These are phyloP conservation scores for Danio aesculapii DNA, from an alignment of 2,797 vertebrate species.

Conservation along the genomic window DNA sequence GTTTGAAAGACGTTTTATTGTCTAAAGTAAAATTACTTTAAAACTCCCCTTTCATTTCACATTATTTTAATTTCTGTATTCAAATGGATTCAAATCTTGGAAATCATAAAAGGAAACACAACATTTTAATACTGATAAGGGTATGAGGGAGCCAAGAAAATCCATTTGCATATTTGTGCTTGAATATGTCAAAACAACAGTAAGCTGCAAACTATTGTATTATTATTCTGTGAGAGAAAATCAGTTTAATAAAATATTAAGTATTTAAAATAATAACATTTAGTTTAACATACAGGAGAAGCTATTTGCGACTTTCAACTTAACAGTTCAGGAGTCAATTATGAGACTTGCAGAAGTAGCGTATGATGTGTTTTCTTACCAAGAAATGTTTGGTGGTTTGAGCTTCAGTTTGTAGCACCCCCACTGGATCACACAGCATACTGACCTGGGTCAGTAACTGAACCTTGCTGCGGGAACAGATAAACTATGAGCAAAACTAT, in stretches of 20 bases:
- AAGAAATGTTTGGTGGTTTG: slow-evolving; percentile 84
- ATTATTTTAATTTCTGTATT: background rate
- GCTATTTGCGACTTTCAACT: background rate
- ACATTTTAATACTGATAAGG: too few relatives aligned
- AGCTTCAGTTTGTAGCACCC: slow-evolving; percentile 80
- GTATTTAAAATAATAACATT: too few relatives aligned
- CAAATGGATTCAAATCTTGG: background rate
- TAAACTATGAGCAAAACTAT: background rate
- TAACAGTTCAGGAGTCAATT: background rate
- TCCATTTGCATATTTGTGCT: too few relatives aligned
- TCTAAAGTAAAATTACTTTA: too few relatives aligned
- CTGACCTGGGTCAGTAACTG: slow-evolving; percentile 92
- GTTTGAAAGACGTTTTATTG: too few relatives aligned
- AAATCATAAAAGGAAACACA: background rate
- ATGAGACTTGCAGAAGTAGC: background rate
- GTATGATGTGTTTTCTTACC: slow-evolving; percentile 73
- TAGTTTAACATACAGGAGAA: background rate
- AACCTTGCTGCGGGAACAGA: slow-evolving; percentile 82
- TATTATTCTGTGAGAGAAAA: too few relatives aligned
- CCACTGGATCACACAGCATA: slow-evolving; percentile 80
- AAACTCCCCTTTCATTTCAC: background rate
- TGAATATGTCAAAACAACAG: too few relatives aligned
- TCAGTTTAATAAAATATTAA: too few relatives aligned
- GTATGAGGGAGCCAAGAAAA: too few relatives aligned
- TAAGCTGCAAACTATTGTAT: too few relatives aligned